These are phyloP conservation scores for Sylvia atricapilla DNA, from an alignment of 2,113 vertebrate species.

Conservation along the genomic window DNA sequence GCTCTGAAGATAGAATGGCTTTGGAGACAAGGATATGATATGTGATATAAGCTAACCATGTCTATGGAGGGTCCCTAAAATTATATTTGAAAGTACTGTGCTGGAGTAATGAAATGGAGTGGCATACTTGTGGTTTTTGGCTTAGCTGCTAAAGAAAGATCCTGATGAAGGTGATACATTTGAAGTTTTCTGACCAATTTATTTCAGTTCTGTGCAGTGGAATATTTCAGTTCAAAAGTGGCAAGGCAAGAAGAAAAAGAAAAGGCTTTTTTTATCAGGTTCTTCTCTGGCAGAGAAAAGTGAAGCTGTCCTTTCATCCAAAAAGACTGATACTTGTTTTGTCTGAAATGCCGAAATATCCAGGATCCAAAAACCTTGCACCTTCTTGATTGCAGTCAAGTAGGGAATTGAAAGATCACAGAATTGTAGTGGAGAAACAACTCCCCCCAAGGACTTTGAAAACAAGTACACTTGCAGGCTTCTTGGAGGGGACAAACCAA, in stretches of 20 bases:
- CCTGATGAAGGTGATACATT: background rate
- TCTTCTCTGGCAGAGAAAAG: background rate
- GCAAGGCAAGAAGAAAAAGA: background rate
- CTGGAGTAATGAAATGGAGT: background rate
- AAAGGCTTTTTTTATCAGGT: background rate
- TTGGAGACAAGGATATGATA: background rate
- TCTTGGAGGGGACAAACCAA: background rate
- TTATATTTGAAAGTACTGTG: background rate
- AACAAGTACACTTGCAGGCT: background rate
- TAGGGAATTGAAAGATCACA: background rate
- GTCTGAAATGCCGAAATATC: background rate
- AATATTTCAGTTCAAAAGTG: background rate
- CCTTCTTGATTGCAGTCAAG: background rate
- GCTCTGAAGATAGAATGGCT: background rate
- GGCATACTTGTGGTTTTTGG: background rate
- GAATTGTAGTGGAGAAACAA: fast-evolving
- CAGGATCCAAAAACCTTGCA: background rate
- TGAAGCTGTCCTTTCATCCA: background rate
- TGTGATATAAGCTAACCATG: background rate
- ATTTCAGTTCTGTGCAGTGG: background rate
- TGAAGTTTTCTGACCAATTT: background rate
- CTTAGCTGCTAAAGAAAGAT: background rate
- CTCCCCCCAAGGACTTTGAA: background rate
- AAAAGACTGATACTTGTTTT: background rate
- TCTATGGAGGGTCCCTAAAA: background rate